Percentiles rank a stretch among this genome's conserved stretches.
phyloP scores from a whole-genome alignment of 2,113 vertebrate species.

The Brachypodius melanocephalos region DNA sequence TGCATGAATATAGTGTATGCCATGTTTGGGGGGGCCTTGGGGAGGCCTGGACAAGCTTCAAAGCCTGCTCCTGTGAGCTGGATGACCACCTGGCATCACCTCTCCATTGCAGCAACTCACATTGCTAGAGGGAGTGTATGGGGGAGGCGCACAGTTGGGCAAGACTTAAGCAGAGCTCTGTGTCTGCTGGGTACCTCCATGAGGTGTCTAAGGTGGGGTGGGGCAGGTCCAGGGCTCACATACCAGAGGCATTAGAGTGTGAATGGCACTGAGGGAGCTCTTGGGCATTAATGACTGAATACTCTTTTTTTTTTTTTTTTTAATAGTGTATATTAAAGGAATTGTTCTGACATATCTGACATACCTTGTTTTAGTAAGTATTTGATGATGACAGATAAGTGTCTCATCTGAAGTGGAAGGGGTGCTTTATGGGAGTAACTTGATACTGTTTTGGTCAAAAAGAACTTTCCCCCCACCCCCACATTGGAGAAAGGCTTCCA shows the following conservation, averaged over 20 bases:
- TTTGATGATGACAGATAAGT: neutral
- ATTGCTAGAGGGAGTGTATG: neutral
- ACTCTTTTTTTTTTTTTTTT: neutral
- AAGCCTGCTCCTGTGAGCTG: neutral
- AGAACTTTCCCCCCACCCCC: fast-evolving
- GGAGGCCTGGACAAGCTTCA: neutral
- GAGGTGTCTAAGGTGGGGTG: neutral
- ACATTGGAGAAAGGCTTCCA: neutral
- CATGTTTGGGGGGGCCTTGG: neutral
- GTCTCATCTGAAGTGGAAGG: neutral
- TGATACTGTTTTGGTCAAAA: neutral
- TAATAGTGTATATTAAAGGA: neutral
- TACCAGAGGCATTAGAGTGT: neutral
- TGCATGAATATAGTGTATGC: neutral
- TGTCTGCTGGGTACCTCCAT: neutral
- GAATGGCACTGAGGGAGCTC: neutral
- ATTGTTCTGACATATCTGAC: neutral
- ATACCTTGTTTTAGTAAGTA: neutral
- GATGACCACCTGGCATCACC: neutral
- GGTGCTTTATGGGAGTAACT: neutral
- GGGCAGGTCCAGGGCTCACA: neutral
- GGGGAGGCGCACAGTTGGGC: neutral
- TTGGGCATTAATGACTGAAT: neutral
- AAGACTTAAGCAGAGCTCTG: neutral
- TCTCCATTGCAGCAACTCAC: neutral